Base-by-base conservation (phyloP, 92 coral and sea anemone genomes). In the Porites evermanni region DNA sequence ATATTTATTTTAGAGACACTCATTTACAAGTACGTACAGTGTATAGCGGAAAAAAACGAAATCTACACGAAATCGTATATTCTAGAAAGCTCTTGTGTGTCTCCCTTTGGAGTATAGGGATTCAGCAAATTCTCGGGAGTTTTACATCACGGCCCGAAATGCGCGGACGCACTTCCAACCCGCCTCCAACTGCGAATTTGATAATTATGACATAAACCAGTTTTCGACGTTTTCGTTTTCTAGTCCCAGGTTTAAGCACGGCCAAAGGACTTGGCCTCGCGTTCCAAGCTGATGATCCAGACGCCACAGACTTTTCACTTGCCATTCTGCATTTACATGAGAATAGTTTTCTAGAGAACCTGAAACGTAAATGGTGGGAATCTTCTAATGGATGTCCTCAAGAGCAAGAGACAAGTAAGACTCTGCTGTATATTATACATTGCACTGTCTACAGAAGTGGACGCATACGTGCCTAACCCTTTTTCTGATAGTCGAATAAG, bases 331-430 rank as follows among this genome's bases (percentile, higher is more conserved):
- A 67, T 44, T 94, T 95, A 1, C 91, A 92, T 7, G 96, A 95
- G 58, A 88, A 71, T 8, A 89, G 85, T 8, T 91, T 82, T 21
- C 68, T 93, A 53, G 96, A 89, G 16, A 74, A 86, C 11, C 65
- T 92, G 52, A 70, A 53, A 79, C 74, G 93, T 19, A 87, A 91
- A 77, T 95, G 98, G 98, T 95, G 94, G 89, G 88, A 94, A 58
- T 78, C 85, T 53, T 59, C 69, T 8, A 86, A 77, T 65, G 91
- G 73, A 24, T 94, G 97, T 19, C 87, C 78, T 1, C 61, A 80
- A 53, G 87, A 86, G 17, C n/a, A 70, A 13, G 85, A 58, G 20
- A 82, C 63, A 51, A 68, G 91, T 90, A 16, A 67, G 88, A 12
- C 61, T 10, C 60, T 8, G 11, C 12, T 10, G 60, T 9, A 54